Percentiles rank a stretch among this genome's conserved stretches.
phyloP scores from a whole-genome alignment of 2,797 vertebrate species.

The Rhabdomys pumilio region DNA sequence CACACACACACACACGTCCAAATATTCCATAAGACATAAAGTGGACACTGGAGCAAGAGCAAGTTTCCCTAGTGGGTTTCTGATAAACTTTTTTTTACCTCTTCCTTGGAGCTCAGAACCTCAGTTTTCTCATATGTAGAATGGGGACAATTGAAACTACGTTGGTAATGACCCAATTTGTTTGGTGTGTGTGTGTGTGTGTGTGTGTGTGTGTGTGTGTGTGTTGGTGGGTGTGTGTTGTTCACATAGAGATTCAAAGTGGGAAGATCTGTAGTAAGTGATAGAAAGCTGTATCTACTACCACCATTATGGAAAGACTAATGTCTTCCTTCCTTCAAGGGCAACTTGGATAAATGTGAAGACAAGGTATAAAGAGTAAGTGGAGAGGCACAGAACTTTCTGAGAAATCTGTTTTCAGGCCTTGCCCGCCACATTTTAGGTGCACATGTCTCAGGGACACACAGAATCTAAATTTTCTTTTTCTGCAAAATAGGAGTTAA shows the following conservation, averaged over 20 bases:
- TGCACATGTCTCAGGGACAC: not conserved
- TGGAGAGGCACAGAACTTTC: not conserved
- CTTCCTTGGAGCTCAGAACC: not conserved
- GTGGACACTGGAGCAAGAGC: not conserved
- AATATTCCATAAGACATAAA: not conserved
- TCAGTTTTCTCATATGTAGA: conserved; percentile 52
- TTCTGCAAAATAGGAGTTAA: conserved; percentile 11
- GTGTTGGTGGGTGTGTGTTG: not conserved
- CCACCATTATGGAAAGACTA: not conserved
- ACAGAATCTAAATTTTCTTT: conserved; percentile 33
- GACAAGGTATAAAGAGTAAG: not conserved
- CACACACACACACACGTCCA: not conserved
- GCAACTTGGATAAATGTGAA: not conserved
- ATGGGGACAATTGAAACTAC: not conserved
- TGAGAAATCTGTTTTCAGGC: conserved; percentile 34
- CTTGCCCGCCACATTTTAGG: not conserved
- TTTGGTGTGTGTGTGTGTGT: not conserved
- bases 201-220: not conserved
- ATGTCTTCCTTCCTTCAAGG: not conserved
- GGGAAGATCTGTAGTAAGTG: not conserved
- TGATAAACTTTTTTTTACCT: not conserved
- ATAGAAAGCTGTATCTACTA: not conserved
- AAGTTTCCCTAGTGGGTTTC: not conserved
- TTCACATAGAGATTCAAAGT: not conserved
- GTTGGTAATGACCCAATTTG: too few relatives aligned